Evolutionary conservation across 2,888 invertebrate species (phyloP), one percentile per base, ranked within the genome.

Genomic region (Thereva unica): DNA sequence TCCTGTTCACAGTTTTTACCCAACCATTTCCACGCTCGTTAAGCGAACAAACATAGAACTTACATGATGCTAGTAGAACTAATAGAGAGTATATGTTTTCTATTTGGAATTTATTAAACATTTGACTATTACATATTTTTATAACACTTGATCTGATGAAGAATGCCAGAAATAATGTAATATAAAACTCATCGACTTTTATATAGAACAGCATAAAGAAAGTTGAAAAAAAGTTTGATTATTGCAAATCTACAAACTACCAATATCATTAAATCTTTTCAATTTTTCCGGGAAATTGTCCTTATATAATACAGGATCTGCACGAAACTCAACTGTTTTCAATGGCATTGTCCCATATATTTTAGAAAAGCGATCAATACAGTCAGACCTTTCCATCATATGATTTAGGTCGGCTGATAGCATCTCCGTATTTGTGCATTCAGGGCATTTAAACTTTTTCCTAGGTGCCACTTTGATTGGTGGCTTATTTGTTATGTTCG

Each of bases 361-460:
- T 59, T 86, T 83, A 0, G 92, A 85, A 79, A 93, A 91, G 1
- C 83, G 79, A 77, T 93, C 92, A 47, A 97, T 91, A 78, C 97
- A 97, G 37, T 91, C 89, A 0, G 96, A 94, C 4, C 97, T 84
- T 77, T 93, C 93, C 3, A 92, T 87, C 95, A 97, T 95, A 78
- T 97, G 97, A 40, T 90, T 89, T 41, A 92, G 85, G 82, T 95
- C 95, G 0, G 95, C 93, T 0, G 96, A 96, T 5, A 97, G 80
- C 93, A 95, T 95, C 82, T 95, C 95, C 0, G 90, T 94, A 80
- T 93, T 94, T 3, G 89, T 90, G 80, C 97, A 97, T 78, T 95
- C 93, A 0, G 96, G 95, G 77, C 97, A 97, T 78, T 96, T 95
- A 83, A 97, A 97, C 78, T 97, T 97, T 78, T 97, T 97, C 4